These are phyloP conservation scores for Hyposoter dolosus DNA, from an alignment of 2,888 invertebrate genomes.

Conservation along the genomic window DNA sequence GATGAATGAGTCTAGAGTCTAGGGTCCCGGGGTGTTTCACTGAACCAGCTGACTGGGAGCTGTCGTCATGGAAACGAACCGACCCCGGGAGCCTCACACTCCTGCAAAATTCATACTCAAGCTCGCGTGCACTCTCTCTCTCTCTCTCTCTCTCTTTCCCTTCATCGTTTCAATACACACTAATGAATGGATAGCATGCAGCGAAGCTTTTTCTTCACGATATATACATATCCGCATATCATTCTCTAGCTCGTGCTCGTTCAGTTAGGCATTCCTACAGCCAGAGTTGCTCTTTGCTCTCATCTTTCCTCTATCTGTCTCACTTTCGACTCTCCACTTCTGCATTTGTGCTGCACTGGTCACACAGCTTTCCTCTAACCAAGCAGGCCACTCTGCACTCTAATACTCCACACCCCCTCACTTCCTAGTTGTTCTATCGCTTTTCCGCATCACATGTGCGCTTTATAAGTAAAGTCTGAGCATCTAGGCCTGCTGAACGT, in stretches of 20 bases:
- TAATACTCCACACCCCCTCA: neutral
- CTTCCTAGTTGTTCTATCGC: conserved; percentile 21
- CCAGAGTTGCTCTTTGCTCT: conserved; percentile 22
- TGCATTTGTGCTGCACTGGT: conserved; percentile 1
- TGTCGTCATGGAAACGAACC: conserved; percentile 82
- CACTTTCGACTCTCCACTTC: conserved; percentile 15
- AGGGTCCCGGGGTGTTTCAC: conserved; percentile 74
- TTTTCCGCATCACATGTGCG: conserved; percentile 6
- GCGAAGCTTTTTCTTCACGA: conserved; percentile 19
- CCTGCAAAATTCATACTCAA: conserved; percentile 76
- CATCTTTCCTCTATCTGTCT: conserved; percentile 3
- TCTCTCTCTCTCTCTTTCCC: conserved; percentile 21
- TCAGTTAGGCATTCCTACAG: conserved; percentile 26
- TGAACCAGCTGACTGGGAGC: conserved; percentile 82
- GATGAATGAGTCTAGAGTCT: conserved; percentile 80
- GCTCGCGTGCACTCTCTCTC: conserved; percentile 22
- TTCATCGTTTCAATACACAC: conserved; percentile 17
- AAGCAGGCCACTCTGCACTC: conserved; percentile 2
- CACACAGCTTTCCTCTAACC: conserved; percentile 13
- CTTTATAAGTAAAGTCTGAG: conserved; percentile 18
- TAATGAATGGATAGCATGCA: conserved; percentile 16
- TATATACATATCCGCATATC: conserved; percentile 1
- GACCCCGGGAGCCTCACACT: conserved; percentile 82
- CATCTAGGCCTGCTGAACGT: conserved; percentile 25
- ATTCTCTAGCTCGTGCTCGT: conserved; percentile 14